Evolutionary conservation across 1,140 invertebrate species (phyloP), one percentile per base, ranked within the genome.

Genomic region (Liolophura sinensis): DNA sequence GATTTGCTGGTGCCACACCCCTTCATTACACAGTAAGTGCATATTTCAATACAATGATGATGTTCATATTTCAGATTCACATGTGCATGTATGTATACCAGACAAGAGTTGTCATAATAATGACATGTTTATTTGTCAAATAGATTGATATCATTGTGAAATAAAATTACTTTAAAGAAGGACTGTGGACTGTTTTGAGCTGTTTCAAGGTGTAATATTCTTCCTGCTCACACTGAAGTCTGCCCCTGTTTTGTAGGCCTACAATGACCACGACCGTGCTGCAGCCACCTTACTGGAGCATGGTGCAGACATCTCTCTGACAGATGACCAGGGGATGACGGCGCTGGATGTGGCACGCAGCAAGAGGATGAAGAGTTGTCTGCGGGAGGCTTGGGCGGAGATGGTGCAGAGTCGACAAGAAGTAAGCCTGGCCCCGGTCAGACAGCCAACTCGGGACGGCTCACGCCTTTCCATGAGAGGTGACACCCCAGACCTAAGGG

Each of bases 1-100:
- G 80, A 1, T 82, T 80, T 74, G 77, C 74, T 68, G 82, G 82
- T 25, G 67, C 78, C 11, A 82, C 82, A 48, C 81, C 82, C 9
- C 73, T 84, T 7, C 82, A 84, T 69, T 76, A 82, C 24, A 76
- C 81, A 24, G 82, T 83, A 71, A 76, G 76, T 73, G 31, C 31
- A 9, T 9, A 3, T 40, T 3, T 40, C 31, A 40, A 9, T 40
- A 40, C 9, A 40, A 5, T 40, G 31, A 40, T 40, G 31, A 40
- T 40, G 31, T 40, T 40, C n/a, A n/a, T n/a, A n/a, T n/a, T n/a
- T n/a, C n/a, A n/a, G n/a, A n/a, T n/a, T n/a, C n/a, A n/a, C n/a
- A n/a, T n/a, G n/a, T n/a, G n/a, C n/a, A n/a, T n/a, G n/a, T n/a
- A n/a, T n/a, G n/a, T n/a, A n/a, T n/a, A n/a, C n/a, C n/a, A n/a